Evolutionary conservation across 2,113 vertebrate species (phyloP).

Genomic region (Calidris pugnax): DNA sequence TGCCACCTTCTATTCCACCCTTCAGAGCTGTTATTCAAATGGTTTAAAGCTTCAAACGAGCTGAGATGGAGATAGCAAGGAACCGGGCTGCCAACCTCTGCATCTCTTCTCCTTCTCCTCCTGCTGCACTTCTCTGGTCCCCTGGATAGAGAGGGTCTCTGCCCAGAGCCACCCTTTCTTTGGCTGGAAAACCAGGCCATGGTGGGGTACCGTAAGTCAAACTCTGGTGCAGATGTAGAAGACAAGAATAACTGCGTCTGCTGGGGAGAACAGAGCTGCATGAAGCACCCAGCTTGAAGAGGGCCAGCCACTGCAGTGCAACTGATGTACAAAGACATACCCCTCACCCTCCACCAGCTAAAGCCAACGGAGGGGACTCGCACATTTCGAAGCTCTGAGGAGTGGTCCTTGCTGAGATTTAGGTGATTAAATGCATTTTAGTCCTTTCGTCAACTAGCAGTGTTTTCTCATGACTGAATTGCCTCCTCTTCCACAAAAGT

Average conservation of each 20-base stretch:
- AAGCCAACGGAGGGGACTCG: neutral
- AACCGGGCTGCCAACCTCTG: neutral
- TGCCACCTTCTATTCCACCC: neutral
- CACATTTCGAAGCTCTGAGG: neutral
- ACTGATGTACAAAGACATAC: neutral
- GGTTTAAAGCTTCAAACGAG: neutral
- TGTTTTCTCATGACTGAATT: neutral
- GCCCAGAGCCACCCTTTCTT: neutral
- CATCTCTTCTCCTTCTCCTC: neutral
- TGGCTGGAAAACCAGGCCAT: neutral
- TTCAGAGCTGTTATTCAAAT: neutral
- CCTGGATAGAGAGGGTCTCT: neutral
- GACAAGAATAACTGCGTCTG: neutral
- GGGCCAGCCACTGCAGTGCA: neutral
- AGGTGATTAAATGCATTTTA: neutral
- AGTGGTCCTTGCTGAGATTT: neutral
- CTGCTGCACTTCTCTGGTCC: fast-evolving
- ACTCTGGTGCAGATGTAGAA: neutral
- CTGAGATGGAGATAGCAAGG: neutral
- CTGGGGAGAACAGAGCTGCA: neutral
- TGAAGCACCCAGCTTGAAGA: neutral
- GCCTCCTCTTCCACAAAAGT: neutral
- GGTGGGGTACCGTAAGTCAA: neutral
- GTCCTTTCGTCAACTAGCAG: neutral
- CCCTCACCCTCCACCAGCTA: neutral